These are phyloP conservation scores for Actinemys pallida DNA, from an alignment of 2,113 vertebrate species.

Conservation along the genomic window DNA sequence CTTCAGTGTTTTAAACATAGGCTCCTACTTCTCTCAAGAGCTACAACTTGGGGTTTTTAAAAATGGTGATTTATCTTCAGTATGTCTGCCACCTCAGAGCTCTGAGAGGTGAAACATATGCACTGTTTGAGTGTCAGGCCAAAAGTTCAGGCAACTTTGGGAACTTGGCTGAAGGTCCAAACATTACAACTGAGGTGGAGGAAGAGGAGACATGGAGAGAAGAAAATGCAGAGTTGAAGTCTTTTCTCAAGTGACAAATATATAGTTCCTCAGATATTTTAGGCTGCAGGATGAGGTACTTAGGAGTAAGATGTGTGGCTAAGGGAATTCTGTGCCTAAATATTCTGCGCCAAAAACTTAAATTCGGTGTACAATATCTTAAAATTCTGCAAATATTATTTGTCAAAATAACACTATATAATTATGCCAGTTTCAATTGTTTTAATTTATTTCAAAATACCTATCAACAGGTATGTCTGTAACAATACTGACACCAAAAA, in stretches of 20 bases:
- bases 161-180: not conserved
- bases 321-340: too few relatives aligned
- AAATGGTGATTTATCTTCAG: not conserved
- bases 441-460: too few relatives aligned
- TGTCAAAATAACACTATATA: too few relatives aligned
- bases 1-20: not conserved
- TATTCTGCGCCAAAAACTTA: too few relatives aligned
- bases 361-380: too few relatives aligned
- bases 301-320: too few relatives aligned
- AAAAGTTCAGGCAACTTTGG: not conserved
- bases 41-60: not conserved
- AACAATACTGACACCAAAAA: too few relatives aligned
- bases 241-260: not conserved
- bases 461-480: too few relatives aligned
- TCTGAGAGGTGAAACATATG: not conserved
- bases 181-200: not conserved
- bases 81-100: not conserved
- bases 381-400: too few relatives aligned
- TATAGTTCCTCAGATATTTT: too few relatives aligned
- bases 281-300: too few relatives aligned
- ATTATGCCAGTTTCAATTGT: too few relatives aligned
- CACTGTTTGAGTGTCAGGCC: not conserved
- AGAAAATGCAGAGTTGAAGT: not conserved
- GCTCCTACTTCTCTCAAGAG: not conserved
- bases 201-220: not conserved